Evolutionary conservation across 2,797 vertebrate genomes (phyloP).

Genomic region (Lutjanus campechanus): DNA sequence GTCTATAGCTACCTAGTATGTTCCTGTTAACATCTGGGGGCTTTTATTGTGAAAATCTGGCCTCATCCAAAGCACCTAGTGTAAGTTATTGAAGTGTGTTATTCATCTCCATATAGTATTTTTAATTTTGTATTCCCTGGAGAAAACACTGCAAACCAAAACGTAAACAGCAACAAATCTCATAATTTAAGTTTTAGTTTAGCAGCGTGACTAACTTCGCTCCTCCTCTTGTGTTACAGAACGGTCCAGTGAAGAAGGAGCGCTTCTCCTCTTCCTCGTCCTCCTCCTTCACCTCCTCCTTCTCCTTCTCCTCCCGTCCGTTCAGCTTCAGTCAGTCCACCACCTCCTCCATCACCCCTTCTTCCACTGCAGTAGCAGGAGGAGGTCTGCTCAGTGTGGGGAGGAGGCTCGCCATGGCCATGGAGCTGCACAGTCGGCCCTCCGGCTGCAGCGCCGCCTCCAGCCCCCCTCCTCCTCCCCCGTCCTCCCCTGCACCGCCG

Average conservation of each 20-base stretch:
- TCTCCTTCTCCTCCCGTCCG: slow-evolving; percentile 74
- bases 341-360: slow-evolving; percentile 51
- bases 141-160: not conserved
- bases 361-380: slow-evolving; percentile 40
- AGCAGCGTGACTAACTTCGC: not conserved
- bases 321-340: slow-evolving; percentile 81
- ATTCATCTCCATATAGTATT: no score
- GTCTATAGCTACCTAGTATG: no score
- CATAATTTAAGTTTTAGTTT: not conserved
- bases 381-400: slow-evolving; percentile 80
- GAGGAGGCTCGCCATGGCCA: slow-evolving; percentile 79
- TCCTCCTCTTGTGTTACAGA: slow-evolving; percentile 54
- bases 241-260: slow-evolving; percentile 85
- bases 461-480: slow-evolving; percentile 76
- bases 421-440: slow-evolving; percentile 71
- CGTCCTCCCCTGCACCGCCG: slow-evolving; percentile 83
- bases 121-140: no score
- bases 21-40: no score
- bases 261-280: slow-evolving; percentile 64
- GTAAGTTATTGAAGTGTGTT: no score
- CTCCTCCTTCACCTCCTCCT: slow-evolving; percentile 77
- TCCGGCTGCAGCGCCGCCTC: slow-evolving; percentile 31
- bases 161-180: not conserved
- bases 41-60: no score
- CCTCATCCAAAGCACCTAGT: no score